phyloP scores from a whole-genome alignment of 23 tunicate genomes.

The Diplosoma virens region DNA sequence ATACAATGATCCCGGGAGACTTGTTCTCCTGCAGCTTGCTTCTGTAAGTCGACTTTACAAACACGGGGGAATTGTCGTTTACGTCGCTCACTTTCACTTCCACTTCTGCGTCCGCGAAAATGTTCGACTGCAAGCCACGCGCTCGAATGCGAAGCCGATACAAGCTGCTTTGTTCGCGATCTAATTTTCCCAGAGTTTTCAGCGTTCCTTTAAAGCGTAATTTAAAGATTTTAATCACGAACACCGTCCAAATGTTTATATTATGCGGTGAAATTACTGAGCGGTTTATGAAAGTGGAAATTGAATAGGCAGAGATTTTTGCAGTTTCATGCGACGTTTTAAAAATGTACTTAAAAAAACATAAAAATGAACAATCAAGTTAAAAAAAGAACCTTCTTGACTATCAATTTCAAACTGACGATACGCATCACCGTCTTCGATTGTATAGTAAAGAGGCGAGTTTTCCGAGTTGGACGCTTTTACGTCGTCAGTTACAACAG shows the following conservation, averaged over 20 bases:
- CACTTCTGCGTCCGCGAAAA: constrained; percentile 51
- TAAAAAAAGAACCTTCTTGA: constrained; percentile 38
- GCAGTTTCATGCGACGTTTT: no score
- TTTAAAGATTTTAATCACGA: no score
- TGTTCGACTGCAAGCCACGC: constrained; percentile 19
- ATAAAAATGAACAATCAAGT: no score
- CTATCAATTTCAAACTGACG: constrained; percentile 55
- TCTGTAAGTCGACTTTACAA: constrained; percentile 15
- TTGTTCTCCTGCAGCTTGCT: constrained; percentile 15
- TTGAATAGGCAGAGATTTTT: no score
- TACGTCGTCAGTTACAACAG: constrained; percentile 41
- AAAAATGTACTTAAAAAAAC: no score
- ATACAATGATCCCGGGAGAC: constrained; percentile 23
- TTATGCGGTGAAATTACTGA: no score
- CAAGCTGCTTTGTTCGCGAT: constrained; percentile 17
- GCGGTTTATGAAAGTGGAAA: no score
- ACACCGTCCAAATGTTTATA: no score
- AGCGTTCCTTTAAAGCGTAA: constrained; percentile 32
- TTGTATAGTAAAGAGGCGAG: constrained; percentile 37
- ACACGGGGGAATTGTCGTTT: constrained; percentile 54
- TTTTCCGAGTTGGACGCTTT: constrained; percentile 40
- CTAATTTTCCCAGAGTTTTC: constrained; percentile 40
- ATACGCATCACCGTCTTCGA: constrained; percentile 41
- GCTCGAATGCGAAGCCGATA: constrained; percentile 45
- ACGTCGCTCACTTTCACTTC: constrained; percentile 34